A percentile compares a stretch with the other conserved stretches of the same genome.
phyloP scores from a whole-genome alignment of 2,888 invertebrate genomes.

The Diabrotica balteata region DNA sequence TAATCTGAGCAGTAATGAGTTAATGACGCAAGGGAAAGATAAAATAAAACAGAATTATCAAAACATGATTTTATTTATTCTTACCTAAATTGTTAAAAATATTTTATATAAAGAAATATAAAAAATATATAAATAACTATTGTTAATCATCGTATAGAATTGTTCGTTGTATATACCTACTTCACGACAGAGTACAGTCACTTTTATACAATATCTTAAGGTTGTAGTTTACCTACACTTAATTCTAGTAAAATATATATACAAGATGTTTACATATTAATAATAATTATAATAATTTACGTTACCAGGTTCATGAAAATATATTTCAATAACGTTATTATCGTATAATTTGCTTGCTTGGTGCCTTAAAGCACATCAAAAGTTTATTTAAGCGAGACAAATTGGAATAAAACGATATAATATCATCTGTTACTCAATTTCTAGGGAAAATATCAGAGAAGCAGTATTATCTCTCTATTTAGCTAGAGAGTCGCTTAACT shows the following conservation, averaged over 20 bases:
- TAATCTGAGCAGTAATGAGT: too few species aligned
- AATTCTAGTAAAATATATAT: conserved; percentile 11
- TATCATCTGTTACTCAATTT: too few species aligned
- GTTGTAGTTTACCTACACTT: not conserved
- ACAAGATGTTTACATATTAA: conserved; percentile 9
- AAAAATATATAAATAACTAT: conserved; percentile 26
- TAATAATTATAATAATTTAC: too few species aligned
- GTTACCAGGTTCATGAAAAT: not conserved
- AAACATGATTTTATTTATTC: too few species aligned
- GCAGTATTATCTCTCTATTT: too few species aligned
- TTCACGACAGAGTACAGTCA: conserved; percentile 20
- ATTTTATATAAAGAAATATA: conserved; percentile 19
- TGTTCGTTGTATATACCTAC: conserved; percentile 27
- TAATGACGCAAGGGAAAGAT: too few species aligned
- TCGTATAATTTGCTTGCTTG: not conserved
- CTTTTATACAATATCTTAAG: conserved; percentile 17
- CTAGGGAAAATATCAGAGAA: too few species aligned
- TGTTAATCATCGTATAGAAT: conserved; percentile 13
- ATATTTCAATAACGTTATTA: not conserved
- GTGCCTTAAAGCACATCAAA: not conserved
- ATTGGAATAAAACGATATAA: too few species aligned
- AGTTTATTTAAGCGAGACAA: not conserved
- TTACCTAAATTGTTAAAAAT: conserved; percentile 14
- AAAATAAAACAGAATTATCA: too few species aligned
- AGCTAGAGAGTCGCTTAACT: too few species aligned